phyloP scores from a whole-genome alignment of 2,888 invertebrate genomes.

The Cataglyphis altisquamis region DNA sequence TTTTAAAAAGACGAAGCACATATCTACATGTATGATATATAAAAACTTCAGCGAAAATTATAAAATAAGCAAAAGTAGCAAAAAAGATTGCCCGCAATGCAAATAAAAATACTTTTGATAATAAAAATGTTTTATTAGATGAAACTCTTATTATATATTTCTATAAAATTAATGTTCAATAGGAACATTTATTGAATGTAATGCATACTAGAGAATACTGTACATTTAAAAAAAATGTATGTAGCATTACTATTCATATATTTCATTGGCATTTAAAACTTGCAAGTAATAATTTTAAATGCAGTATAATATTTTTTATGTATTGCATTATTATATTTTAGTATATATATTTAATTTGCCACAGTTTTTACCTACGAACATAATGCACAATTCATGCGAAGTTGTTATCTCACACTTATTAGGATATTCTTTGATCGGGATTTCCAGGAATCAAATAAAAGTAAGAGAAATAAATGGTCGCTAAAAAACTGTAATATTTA shows the following conservation, averaged over 20 bases:
- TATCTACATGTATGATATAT: constrained; percentile 2
- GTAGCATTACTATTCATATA: not conserved
- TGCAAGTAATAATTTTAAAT: not conserved
- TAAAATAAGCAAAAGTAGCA: not conserved
- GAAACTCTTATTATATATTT: not conserved
- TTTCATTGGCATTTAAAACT: not conserved
- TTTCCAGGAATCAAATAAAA: constrained; percentile 79
- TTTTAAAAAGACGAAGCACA: constrained; percentile 22
- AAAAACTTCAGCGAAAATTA: constrained; percentile 19
- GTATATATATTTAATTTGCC: not conserved
- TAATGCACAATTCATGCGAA: not conserved
- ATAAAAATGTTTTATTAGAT: not conserved
- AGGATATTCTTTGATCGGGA: constrained; percentile 66
- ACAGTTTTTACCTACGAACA: not conserved
- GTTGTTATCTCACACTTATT: not conserved
- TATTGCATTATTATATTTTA: not conserved
- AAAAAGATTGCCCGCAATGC: not conserved
- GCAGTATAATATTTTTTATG: not conserved
- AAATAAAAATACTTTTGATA: constrained; percentile 1
- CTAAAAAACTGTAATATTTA: constrained; percentile 82
- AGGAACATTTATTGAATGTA: not conserved
- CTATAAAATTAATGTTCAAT: not conserved
- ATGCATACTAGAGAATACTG: not conserved
- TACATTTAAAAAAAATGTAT: not conserved
- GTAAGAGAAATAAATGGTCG: constrained; percentile 76